Evolutionary conservation across 2,113 vertebrate genomes (phyloP), one percentile per base, ranked within the genome.

Genomic region (Stegastes partitus): DNA sequence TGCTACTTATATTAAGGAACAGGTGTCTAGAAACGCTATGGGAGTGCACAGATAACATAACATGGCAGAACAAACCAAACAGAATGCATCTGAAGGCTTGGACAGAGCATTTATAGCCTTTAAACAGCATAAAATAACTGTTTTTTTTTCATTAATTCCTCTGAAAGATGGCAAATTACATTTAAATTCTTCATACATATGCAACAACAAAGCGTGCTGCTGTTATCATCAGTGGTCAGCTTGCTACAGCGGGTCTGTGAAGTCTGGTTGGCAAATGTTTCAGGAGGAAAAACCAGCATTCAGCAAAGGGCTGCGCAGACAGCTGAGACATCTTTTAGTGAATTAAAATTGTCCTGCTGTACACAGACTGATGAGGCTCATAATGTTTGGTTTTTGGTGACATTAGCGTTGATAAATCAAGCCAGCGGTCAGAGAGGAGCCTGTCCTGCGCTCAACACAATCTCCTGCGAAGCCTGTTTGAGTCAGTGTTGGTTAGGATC

Each of bases 191-290:
- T 47, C 71, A 68, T 26, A 63, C 64, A 81, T 45, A 50, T 56
- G 31, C 55, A 57, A 66, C 69, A 73, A 61, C 54, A 79, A 69
- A 58, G 31, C 50, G 34, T 2, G 37, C 3, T n/a, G 79, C 64
- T 78, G 72, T 83, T 85, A 87, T 89, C 85, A 61, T 44, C 63
- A 59, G 14, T 19, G 68, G 74, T 77, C 77, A 86, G 82, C 69
- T 66, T 79, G 74, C 65, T 58, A 67, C 53, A 62, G 61, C 42
- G 57, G 50, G 39, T 69, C 67, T 74, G 45, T 67, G 51, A 81
- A 79, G 64, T 71, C 51, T 78, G 21, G 26, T 21, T 45, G 25
- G 49, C 28, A 28, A 81, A 57, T 68, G 62, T 54, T 63, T 66
- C 39, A 37, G 16, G 10, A 49, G 11, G 14, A 7, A 15, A 69